Evolutionary conservation across 1,140 invertebrate species (phyloP).

Genomic region (Stegodyphus dumicola): DNA sequence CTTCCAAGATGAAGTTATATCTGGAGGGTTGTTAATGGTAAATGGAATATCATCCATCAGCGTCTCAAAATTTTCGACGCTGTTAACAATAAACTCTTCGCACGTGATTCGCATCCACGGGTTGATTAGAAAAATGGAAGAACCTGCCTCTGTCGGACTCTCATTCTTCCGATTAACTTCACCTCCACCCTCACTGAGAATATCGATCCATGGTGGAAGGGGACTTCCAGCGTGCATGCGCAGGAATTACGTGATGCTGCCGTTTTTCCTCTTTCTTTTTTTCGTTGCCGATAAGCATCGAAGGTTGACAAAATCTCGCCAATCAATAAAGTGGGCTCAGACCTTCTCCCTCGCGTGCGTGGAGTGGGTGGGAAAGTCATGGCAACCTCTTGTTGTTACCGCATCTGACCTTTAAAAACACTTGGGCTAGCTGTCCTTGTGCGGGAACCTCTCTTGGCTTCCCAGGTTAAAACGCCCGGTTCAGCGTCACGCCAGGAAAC

Average conservation of each 20-base stretch:
- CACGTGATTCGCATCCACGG: too few species aligned
- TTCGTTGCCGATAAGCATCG: constrained; percentile 42
- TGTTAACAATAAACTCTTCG: too few species aligned
- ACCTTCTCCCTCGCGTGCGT: not conserved
- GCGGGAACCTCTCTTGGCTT: not conserved
- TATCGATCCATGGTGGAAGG: not conserved
- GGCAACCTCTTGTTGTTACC: constrained; percentile 58
- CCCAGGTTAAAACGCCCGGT: not conserved
- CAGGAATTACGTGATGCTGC: constrained; percentile 26
- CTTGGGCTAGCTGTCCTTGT: not conserved
- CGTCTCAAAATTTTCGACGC: too few species aligned
- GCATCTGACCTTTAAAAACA: constrained; percentile 47
- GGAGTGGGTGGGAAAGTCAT: constrained; percentile 47
- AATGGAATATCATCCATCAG: too few species aligned
- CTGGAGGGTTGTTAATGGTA: too few species aligned
- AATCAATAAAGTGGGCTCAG: constrained; percentile 47
- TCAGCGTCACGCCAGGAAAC: constrained; percentile 14
- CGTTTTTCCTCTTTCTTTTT: not conserved
- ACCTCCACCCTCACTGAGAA: not conserved
- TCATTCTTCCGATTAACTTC: not conserved
- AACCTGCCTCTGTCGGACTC: not conserved
- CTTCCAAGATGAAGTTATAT: too few species aligned
- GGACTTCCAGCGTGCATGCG: constrained; percentile 4
- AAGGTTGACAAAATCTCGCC: constrained; percentile 53
- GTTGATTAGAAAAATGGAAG: too few species aligned